Conservation (phyloP, 2,888 invertebrate genomes). For the Raillietiella orientalis region DNA sequence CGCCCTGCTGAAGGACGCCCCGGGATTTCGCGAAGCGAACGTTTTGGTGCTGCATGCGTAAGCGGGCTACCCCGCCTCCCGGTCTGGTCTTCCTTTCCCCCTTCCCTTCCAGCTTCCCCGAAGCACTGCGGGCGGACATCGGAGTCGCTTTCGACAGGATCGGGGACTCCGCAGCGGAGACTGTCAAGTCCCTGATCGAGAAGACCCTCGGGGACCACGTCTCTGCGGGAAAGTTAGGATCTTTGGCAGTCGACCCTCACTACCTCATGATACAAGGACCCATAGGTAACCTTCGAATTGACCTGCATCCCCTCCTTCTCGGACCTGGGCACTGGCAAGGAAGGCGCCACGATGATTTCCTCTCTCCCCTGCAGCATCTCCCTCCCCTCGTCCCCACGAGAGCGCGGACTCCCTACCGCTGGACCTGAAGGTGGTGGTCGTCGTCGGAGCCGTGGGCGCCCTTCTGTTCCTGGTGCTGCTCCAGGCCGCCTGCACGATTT, state of each 20-base stretch:
- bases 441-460: slow-evolving; percentile 45
- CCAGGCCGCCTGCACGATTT: slow-evolving; percentile 52
- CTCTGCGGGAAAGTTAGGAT: slow-evolving; percentile 35
- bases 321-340: too few relatives aligned
- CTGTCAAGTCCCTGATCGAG: slow-evolving; percentile 14
- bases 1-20: too few relatives aligned
- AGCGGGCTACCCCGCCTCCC: slow-evolving; percentile 1
- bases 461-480: slow-evolving; percentile 40
- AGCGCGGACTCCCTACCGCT: slow-evolving; percentile 26
- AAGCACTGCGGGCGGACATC: too few relatives aligned
- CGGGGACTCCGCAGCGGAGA: slow-evolving; percentile 2
- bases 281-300: slow-evolving; percentile 6
- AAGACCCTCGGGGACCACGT: slow-evolving; percentile 32
- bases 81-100: too few relatives aligned
- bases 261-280: slow-evolving; percentile 21
- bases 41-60: too few relatives aligned
- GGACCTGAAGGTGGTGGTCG: slow-evolving; percentile 36
- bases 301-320: too few relatives aligned
- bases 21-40: too few relatives aligned
- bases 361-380: too few relatives aligned
- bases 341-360: too few relatives aligned
- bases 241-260: slow-evolving; percentile 42
- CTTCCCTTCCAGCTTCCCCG: too few relatives aligned
- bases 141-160: too few relatives aligned
- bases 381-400: too few relatives aligned